These are phyloP conservation scores for Maccullochella peelii DNA, from an alignment of 2,113 vertebrate genomes.

Conservation along the genomic window DNA sequence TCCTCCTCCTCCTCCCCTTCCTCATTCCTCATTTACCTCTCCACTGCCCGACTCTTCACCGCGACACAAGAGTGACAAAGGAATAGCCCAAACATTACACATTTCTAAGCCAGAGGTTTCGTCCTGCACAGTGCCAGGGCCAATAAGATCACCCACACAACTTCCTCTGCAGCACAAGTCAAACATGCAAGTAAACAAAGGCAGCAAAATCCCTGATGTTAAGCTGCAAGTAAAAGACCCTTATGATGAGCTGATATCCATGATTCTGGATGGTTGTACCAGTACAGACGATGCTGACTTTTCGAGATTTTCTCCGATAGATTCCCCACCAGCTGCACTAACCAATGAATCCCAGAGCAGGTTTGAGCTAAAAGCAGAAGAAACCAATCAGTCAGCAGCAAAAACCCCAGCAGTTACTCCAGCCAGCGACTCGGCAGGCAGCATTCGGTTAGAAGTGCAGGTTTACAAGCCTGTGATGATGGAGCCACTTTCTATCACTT, in stretches of 20 bases:
- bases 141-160: conserved; percentile 7
- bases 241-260: conserved; percentile 72
- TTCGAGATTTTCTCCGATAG: conserved; percentile 12
- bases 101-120: conserved; percentile 46
- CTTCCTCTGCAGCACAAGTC: conserved; percentile 21
- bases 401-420: background rate
- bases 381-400: background rate
- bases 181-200: conserved; percentile 21
- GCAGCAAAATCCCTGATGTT: conserved; percentile 46
- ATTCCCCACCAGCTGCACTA: background rate
- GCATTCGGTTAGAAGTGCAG: conserved; percentile 68
- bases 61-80: conserved; percentile 2
- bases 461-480: conserved; percentile 59
- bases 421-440: background rate
- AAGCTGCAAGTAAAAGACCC: conserved; percentile 64
- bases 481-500: conserved; percentile 70
- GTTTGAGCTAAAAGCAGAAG: conserved; percentile 14
- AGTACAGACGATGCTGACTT: conserved; percentile 54
- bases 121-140: conserved; percentile 27
- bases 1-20: conserved; percentile 54
- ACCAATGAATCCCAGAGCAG: conserved; percentile 25
- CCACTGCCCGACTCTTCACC: conserved; percentile 31
- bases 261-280: conserved; percentile 56
- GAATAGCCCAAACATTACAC: conserved; percentile 29
- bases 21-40: conserved; percentile 56